Evolutionary conservation across 2,888 invertebrate species (phyloP), one percentile per base, ranked within the genome.

Genomic region (Latrodectus elegans): DNA sequence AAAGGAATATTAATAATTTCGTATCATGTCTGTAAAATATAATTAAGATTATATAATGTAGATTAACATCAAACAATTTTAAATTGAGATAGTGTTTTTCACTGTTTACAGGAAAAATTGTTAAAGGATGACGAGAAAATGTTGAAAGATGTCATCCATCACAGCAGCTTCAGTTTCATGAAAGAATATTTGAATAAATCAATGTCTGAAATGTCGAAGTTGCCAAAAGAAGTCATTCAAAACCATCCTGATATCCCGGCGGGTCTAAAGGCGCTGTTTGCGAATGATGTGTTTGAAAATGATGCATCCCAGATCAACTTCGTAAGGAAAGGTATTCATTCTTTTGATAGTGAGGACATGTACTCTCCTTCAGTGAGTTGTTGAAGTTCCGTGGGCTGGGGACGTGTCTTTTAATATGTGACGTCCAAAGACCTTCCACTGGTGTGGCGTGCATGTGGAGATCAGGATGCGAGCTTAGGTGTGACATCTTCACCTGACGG

Each of bases 131-230:
- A 88, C 22, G 74, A 82, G 10, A 67, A 83, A 70, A 17, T 88
- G 15, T 73, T 83, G 2, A 17, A 75, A 1, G 80, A 88, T n/a
- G 84, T 88, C 22, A 88, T 88, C 12, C 65, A 65, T 11, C 79
- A 88, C 15, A 84, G 84, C 38, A 88, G 88, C 12, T 88, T 88
- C 11, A 12, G 12, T 8, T 88, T 72, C 60, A 80, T 88, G 88
- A 88, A 88, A 15, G 75, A 84, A 49, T 22, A 49, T 15, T 9
- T 84, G 8, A 84, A 79, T 14, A 70, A 52, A 17, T 53, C 53
- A 0, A 64, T 88, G 2, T 11, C 49, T 12, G 84, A 88, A 49
- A 17, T 84, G 53, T 8, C 15, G 4, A 15, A 14, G 0, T 22
- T 88, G 8, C 88, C 88, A 4, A 64, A 15, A 26, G 84, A 88